Conservation (phyloP, 2,888 invertebrate genomes). For the Limnephilus rhombicus region DNA sequence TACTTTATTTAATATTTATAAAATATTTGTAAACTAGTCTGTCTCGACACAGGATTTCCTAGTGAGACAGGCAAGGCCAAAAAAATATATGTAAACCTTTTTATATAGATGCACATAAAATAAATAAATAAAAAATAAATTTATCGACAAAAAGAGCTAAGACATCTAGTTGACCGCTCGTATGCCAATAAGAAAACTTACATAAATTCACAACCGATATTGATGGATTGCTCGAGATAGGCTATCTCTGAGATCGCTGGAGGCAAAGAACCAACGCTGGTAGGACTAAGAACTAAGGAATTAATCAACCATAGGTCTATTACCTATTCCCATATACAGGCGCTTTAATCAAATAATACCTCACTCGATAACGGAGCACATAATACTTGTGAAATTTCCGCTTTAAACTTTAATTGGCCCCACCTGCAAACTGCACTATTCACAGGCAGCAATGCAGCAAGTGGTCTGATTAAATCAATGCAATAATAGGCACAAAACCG, state of each 20-base stretch:
- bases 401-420: conserved; percentile 27
- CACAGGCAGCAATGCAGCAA: neutral
- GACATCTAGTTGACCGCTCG: neutral
- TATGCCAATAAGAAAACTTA: neutral
- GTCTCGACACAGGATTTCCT: too few relatives aligned
- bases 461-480: conserved; percentile 23
- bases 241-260: neutral
- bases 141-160: neutral
- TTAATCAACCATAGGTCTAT: conserved; percentile 15
- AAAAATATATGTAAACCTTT: too few relatives aligned
- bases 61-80: too few relatives aligned
- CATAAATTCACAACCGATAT: conserved; percentile 21
- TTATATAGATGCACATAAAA: too few relatives aligned
- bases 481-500: neutral
- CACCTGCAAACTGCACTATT: conserved; percentile 34
- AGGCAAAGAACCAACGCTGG: neutral
- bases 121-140: too few relatives aligned
- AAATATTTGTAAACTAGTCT: too few relatives aligned
- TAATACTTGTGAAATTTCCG: conserved; percentile 39
- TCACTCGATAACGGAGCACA: conserved; percentile 7
- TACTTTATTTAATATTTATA: too few relatives aligned
- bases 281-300: neutral
- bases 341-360: neutral
- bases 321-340: conserved; percentile 9
- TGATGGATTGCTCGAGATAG: conserved; percentile 15